Evolutionary conservation across 2,797 vertebrate genomes (phyloP).

Genomic region (Syngnathus rostellatus): DNA sequence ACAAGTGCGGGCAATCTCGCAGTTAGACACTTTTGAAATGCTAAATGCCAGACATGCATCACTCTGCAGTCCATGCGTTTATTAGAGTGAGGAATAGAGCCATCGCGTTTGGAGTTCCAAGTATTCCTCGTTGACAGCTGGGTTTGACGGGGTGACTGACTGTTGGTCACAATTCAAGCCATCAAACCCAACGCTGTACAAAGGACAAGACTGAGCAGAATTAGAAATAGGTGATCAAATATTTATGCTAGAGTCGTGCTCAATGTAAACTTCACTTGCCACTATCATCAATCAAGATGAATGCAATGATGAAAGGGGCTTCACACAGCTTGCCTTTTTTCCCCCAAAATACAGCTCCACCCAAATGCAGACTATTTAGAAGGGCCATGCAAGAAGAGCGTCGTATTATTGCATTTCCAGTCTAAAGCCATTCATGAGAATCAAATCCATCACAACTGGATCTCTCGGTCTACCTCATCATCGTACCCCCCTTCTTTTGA

Average conservation of each 20-base stretch:
- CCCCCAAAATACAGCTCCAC: conserved; percentile 37
- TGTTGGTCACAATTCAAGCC: background rate
- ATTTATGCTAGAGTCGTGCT: background rate
- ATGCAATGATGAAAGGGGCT: background rate
- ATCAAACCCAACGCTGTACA: background rate
- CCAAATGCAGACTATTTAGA: conserved; percentile 14
- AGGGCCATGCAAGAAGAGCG: conserved; percentile 17
- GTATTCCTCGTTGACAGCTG: background rate
- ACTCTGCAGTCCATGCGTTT: conserved; percentile 51
- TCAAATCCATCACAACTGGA: conserved; percentile 8
- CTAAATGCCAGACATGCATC: conserved; percentile 37
- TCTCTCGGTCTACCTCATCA: conserved; percentile 82
- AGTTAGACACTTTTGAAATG: conserved; percentile 18
- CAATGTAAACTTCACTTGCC: background rate
- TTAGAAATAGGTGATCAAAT: no score
- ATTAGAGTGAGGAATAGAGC: conserved; percentile 31
- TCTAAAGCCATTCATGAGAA: conserved; percentile 18
- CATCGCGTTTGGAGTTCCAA: background rate
- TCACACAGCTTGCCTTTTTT: conserved; percentile 12
- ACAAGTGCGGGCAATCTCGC: conserved; percentile 20
- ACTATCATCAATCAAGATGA: background rate
- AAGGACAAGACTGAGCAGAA: no score
- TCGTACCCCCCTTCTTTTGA: conserved; percentile 95
- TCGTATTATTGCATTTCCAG: conserved; percentile 14
- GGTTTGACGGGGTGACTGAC: background rate